Evolutionary conservation across 2,113 vertebrate genomes (phyloP).

Genomic region (Hassar affinis): DNA sequence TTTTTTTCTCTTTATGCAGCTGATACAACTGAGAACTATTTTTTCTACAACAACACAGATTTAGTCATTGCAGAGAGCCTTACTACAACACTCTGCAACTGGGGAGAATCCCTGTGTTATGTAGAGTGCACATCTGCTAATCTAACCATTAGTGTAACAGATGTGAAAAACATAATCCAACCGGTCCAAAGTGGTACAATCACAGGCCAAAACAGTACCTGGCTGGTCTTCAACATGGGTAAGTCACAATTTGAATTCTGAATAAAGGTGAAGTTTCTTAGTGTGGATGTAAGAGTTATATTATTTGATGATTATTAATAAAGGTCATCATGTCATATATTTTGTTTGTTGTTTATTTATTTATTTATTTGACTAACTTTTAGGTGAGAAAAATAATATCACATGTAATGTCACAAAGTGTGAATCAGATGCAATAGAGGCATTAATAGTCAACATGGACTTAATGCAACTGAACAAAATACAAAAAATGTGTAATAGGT

Average conservation of each 20-base stretch:
- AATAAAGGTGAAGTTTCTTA: neutral
- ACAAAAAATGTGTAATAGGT: neutral
- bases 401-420: constrained; percentile 33
- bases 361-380: neutral
- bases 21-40: neutral
- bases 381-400: neutral
- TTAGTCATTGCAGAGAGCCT: accelerated
- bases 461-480: constrained; percentile 30
- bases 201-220: accelerated
- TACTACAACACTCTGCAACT: neutral
- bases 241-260: neutral
- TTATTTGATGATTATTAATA: neutral
- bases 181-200: neutral
- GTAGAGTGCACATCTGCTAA: neutral
- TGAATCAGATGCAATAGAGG: accelerated
- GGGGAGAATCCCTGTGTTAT: neutral
- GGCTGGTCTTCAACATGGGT: neutral
- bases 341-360: neutral
- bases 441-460: neutral
- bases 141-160: neutral
- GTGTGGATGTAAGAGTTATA: neutral
- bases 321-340: neutral
- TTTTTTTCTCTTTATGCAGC: constrained; percentile 3
- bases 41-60: neutral
- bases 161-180: neutral